A percentile compares a stretch with the other conserved stretches of the same genome.
Evolutionary conservation across 1,140 invertebrate species (phyloP).

Genomic region (Drosophila tani): DNA sequence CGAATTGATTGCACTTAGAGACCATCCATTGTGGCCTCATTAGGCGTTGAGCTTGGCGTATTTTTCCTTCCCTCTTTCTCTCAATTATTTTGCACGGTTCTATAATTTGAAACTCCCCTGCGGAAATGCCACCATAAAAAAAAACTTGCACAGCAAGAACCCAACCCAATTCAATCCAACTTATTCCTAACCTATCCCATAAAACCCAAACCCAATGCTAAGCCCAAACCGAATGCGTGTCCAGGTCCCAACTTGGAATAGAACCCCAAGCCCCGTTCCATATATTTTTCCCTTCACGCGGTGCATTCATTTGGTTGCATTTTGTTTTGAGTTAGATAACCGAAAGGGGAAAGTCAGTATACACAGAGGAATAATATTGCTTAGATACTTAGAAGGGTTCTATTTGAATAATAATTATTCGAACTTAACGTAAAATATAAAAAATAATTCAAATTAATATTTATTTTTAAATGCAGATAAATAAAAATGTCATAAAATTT

Average conservation of each 20-base stretch:
- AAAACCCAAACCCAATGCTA: slow-evolving; percentile 29
- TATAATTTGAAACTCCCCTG: slow-evolving; percentile 49
- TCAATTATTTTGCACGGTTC: slow-evolving; percentile 8
- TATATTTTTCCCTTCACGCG: slow-evolving; percentile 1
- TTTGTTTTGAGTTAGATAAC: slow-evolving; percentile 59
- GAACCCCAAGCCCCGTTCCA: slow-evolving; percentile 9
- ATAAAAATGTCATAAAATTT: too few relatives aligned
- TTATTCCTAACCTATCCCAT: slow-evolving; percentile 35
- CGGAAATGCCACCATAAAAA: slow-evolving; percentile 49
- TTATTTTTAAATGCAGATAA: too few relatives aligned
- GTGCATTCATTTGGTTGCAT: slow-evolving; percentile 20
- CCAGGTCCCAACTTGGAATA: slow-evolving; percentile 53
- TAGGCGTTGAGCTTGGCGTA: slow-evolving; percentile 18
- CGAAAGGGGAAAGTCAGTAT: slow-evolving; percentile 33
- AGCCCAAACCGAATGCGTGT: slow-evolving; percentile 35
- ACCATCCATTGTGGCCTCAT: slow-evolving; percentile 56
- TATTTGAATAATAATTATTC: too few relatives aligned
- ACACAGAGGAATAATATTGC: neutral
- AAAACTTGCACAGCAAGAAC: slow-evolving; percentile 40
- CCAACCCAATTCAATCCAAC: slow-evolving; percentile 28
- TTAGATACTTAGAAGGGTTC: neutral
- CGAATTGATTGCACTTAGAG: slow-evolving; percentile 20
- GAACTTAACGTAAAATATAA: too few relatives aligned
- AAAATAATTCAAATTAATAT: too few relatives aligned
- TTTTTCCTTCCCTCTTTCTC: neutral